Conservation (phyloP, 2,113 vertebrate genomes). For the Bostrychus sinensis region DNA sequence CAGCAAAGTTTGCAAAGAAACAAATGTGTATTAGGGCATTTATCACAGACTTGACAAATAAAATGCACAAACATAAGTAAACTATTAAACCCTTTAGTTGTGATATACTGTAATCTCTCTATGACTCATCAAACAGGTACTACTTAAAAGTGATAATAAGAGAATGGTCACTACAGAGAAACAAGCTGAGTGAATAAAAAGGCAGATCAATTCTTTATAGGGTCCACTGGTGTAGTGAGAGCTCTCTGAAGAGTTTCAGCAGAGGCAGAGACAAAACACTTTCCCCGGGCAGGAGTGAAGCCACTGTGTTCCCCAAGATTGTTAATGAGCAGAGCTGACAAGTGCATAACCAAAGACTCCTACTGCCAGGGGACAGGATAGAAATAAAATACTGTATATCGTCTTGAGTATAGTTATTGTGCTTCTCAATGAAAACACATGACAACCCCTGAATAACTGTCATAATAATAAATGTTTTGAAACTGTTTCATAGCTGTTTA, state of each 20-base stretch:
- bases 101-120: conserved; percentile 11
- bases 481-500: too few relatives aligned
- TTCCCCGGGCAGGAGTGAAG: conserved; percentile 51
- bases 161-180: conserved; percentile 47
- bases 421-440: conserved; percentile 11
- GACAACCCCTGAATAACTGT: neutral
- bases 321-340: conserved; percentile 31
- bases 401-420: conserved; percentile 4
- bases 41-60: conserved; percentile 9
- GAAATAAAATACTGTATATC: conserved; percentile 3
- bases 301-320: conserved; percentile 30
- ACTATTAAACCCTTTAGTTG: neutral
- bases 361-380: conserved; percentile 2
- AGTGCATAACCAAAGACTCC: conserved; percentile 15
- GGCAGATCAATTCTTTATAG: conserved; percentile 72
- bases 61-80: conserved; percentile 27
- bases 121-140: conserved; percentile 48
- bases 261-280: conserved; percentile 38
- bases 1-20: too few relatives aligned
- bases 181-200: conserved; percentile 53
- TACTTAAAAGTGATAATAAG: conserved; percentile 43
- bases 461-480: too few relatives aligned
- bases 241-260: conserved; percentile 50
- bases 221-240: conserved; percentile 53
- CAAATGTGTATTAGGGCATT: neutral